phyloP scores from a whole-genome alignment of 2,888 invertebrate genomes.

The Abrostola triplasia region DNA sequence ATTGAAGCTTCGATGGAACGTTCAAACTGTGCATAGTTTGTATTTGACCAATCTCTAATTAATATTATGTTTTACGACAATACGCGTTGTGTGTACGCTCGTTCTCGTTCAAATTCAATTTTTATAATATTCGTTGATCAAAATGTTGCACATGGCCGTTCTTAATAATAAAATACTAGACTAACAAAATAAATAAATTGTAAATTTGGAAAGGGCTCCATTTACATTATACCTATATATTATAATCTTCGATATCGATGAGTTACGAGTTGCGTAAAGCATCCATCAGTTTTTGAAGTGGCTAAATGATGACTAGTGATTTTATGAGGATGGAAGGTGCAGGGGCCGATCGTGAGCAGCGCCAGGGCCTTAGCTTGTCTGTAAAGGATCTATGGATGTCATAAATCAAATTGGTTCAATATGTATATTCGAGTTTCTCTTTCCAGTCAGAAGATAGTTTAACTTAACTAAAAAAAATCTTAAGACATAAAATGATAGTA shows the following conservation, averaged over 20 bases:
- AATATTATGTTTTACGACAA: too few species aligned
- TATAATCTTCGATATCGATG: conserved; percentile 44
- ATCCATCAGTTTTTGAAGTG: conserved; percentile 49
- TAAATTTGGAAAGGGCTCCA: conserved; percentile 26
- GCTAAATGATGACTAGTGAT: conserved; percentile 46
- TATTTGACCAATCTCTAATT: too few species aligned
- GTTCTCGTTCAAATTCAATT: too few species aligned
- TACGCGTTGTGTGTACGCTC: too few species aligned
- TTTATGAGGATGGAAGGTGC: conserved; percentile 32
- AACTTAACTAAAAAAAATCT: too few species aligned
- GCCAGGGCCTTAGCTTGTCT: conserved; percentile 13
- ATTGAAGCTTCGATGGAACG: too few species aligned
- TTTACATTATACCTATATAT: too few species aligned
- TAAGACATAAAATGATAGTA: too few species aligned
- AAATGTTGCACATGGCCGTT: too few species aligned
- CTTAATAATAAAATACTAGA: too few species aligned
- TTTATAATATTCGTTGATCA: too few species aligned
- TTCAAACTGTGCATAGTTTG: too few species aligned
- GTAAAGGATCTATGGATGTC: conserved; percentile 17
- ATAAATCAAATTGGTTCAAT: conserved; percentile 28
- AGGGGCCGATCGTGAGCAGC: conserved; percentile 4
- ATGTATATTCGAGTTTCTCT: background rate
- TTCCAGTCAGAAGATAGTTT: background rate
- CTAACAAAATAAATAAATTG: conserved; percentile 36
- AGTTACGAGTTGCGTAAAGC: conserved; percentile 38